Base-by-base conservation (phyloP, 2,113 vertebrate species). In the Andinoacara biseriatus region DNA sequence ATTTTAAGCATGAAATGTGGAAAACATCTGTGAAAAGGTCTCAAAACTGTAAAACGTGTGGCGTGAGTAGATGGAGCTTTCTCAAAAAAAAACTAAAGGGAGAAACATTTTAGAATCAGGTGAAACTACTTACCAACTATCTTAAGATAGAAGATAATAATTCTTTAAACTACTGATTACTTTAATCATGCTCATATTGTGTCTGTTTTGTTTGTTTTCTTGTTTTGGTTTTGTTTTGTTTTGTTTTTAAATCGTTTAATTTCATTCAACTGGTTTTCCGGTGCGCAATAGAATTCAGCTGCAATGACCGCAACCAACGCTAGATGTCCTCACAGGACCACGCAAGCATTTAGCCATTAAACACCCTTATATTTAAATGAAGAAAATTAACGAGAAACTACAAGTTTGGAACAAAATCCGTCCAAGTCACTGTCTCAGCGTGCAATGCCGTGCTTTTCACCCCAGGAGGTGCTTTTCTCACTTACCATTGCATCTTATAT, bases 321-420 rank as follows among this genome's bases (percentile, higher is more conserved):
- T 93, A 92, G 94, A 91, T 91, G 93, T 89, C 91, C n/a, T 33
- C 65, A 38, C 78, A 29, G 31, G 20, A 84, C 87, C 62, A 59
- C 38, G 63, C 3, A 74, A 69, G 61, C 59, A 10, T 76, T 60
- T 2, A 31, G 38, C 14, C 3, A 5, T 13, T 17, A 63, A 7
- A 69, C 3, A 24, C 24, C 11, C 40, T 69, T 69, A 52, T 9
- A 69, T 20, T 52, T 52, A 31, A 69, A 31, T 52, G 24, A 52
- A 52, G 15, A 69, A 69, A 69, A 10, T 20, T 69, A 52, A 52
- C 29, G 40, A 69, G 24, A 69, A 49, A 69, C 24, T 69, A 24
- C 43, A 4, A 4, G 40, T 69, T 52, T 69, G 10, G 22, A 49
- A 49, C 29, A 20, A 69, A 10, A 49, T 29, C 7, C 29, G 43